Evolutionary conservation across 1,140 invertebrate genomes (phyloP).

Genomic region (Mizuhopecten yessoensis): DNA sequence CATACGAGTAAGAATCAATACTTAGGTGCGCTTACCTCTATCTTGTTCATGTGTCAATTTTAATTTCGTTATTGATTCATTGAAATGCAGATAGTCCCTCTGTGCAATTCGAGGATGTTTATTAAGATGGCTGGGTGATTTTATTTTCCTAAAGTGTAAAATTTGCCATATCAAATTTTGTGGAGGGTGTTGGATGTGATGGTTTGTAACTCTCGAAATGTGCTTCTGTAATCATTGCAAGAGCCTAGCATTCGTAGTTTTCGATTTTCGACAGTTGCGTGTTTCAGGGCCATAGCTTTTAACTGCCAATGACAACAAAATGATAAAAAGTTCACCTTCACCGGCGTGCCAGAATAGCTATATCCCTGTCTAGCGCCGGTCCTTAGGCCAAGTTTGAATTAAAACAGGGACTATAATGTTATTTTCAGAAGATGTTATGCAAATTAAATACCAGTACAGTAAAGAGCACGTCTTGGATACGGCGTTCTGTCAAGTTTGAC

Average conservation of each 20-base stretch:
- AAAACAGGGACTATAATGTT: background rate
- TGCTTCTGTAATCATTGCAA: slow-evolving; percentile 32
- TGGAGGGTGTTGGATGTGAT: background rate
- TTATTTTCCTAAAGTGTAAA: background rate
- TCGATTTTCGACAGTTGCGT: background rate
- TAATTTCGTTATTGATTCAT: slow-evolving; percentile 34
- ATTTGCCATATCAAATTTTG: background rate
- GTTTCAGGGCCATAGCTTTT: background rate
- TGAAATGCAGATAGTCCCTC: background rate
- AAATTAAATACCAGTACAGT: background rate
- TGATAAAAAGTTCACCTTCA: background rate
- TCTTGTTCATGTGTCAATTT: slow-evolving; percentile 23
- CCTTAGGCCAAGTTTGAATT: background rate
- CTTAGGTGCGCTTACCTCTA: background rate
- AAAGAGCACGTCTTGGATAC: background rate
- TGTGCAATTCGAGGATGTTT: slow-evolving; percentile 9
- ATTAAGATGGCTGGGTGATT: background rate
- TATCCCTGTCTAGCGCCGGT: background rate
- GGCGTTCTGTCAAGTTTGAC: background rate
- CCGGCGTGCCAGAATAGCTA: background rate
- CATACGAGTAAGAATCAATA: background rate
- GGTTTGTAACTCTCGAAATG: background rate
- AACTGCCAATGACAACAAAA: background rate
- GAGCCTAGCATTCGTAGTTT: background rate
- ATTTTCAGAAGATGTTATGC: slow-evolving; percentile 1